Conservation (phyloP, 2,113 vertebrate species). For the Rallus limicola region DNA sequence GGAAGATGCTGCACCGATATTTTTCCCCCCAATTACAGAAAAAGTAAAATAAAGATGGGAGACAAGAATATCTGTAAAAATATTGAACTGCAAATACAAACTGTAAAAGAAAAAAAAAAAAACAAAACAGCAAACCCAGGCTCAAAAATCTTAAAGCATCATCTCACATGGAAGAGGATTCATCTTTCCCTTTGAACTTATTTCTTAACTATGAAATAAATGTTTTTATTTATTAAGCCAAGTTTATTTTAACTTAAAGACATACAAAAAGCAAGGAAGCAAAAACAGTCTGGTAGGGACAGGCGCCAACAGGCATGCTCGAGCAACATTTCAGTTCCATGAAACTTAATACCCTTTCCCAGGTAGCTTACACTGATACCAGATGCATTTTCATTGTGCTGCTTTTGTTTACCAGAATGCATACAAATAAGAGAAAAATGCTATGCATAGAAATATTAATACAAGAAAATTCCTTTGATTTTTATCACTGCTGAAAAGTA, state of each 20-base stretch:
- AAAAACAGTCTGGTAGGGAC: background rate
- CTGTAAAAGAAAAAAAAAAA: background rate
- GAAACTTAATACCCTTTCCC: background rate
- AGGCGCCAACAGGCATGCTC: background rate
- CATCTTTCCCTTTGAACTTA: background rate
- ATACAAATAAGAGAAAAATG: background rate
- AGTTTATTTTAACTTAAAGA: background rate
- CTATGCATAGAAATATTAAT: background rate
- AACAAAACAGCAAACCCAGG: too few relatives aligned
- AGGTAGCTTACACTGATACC: background rate
- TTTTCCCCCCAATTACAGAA: background rate
- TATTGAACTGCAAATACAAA: background rate
- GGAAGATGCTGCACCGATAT: background rate
- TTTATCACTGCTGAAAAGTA: background rate
- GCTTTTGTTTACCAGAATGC: background rate
- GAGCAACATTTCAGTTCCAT: background rate
- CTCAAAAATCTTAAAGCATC: background rate
- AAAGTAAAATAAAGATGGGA: background rate
- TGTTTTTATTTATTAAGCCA: background rate
- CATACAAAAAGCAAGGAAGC: background rate
- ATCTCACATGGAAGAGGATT: fast-evolving
- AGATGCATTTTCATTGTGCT: background rate
- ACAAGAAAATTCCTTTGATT: background rate
- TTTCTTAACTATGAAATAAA: background rate
- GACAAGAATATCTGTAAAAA: background rate